Conservation (phyloP, 2,113 vertebrate species). For the Arenaria interpres region DNA sequence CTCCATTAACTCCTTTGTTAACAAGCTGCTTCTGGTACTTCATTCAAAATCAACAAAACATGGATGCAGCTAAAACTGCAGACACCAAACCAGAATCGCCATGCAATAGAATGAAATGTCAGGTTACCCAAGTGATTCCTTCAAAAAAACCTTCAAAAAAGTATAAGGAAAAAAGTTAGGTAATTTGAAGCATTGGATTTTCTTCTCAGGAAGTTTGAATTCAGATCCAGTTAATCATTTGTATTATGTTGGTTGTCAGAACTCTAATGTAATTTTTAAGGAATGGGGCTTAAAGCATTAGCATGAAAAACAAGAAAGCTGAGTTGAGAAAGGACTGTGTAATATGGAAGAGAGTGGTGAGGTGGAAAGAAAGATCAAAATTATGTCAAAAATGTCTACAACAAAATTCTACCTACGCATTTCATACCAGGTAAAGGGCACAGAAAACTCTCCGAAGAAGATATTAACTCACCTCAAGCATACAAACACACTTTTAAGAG, state of each 20-base stretch:
- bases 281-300: background rate
- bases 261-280: background rate
- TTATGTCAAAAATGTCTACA: background rate
- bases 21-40: background rate
- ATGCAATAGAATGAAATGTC: background rate
- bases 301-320: background rate
- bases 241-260: background rate
- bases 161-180: background rate
- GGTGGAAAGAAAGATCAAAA: background rate
- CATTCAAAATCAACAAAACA: conserved; percentile 34
- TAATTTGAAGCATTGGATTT: background rate
- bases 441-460: background rate
- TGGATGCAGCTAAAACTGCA: background rate
- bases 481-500: background rate
- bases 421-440: background rate
- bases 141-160: background rate
- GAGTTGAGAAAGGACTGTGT: background rate
- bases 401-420: background rate
- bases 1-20: background rate
- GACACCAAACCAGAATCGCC: background rate
- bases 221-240: background rate
- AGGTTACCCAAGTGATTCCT: background rate
- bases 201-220: background rate
- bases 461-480: background rate
- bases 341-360: background rate